Base-by-base conservation (phyloP, 1,140 invertebrate genomes). In the Atta colombica region DNA sequence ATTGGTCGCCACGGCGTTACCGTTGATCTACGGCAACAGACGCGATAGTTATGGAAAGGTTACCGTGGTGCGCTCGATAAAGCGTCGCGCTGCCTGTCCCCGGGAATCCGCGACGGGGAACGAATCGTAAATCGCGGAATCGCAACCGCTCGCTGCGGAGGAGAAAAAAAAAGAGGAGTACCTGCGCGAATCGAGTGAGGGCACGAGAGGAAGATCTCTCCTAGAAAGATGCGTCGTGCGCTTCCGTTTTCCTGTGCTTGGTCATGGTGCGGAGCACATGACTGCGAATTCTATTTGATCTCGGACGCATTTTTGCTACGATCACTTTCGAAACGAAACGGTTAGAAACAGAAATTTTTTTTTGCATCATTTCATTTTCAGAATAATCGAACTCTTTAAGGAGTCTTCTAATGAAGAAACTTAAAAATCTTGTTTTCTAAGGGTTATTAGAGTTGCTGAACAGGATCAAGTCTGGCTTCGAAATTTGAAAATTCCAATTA, bases 21-120 rank as follows among this genome's bases (percentile, higher is more conserved):
- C 91, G 91, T 91, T 94, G 93, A 94, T 94, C 93, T 94, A 94
- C 91, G 91, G 91, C 91, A 93, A 91, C 88, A 89, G 90, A 91
- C 92, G 93, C 90, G 91, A 93, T 94, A 92, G 92, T 93, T 93
- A 93, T 93, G 93, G 91, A 93, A 93, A 93, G 92, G 92, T 93
- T 92, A 93, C 90, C 88, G 81, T 80, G 77, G 89, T 75, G 88
- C 88, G 90, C 86, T 93, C 91, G 88, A 91, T 89, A 92, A 92
- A 93, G 85, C 91, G 88, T 88, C 89, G 89, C 85, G 88, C 88
- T 90, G 88, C 87, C 80, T 92, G 91, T 93, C 93, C 88, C 90
- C 91, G 87, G 88, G 90, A 87, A 89, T 87, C 91, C 87, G 89
- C 80, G 89, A 90, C 88, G 68, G 77, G 65, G 86, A 91, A 85